phyloP scores from a whole-genome alignment of 2,113 vertebrate genomes.

The Megaceryle torquata region DNA sequence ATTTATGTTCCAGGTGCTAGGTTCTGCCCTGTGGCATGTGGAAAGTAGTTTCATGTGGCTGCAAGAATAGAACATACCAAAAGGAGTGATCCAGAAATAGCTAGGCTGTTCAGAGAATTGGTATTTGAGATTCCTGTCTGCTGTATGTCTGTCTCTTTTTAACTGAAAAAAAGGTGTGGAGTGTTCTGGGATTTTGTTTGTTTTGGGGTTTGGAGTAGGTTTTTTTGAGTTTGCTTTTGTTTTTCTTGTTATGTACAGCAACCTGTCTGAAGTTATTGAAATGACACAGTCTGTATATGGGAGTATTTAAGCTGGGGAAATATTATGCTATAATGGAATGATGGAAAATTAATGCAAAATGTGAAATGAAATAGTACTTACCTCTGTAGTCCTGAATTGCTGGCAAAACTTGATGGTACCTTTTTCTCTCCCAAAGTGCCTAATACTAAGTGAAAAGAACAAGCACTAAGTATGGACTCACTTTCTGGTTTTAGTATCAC shows the following conservation, averaged over 20 bases:
- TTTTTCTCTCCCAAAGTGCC: background rate
- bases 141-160: background rate
- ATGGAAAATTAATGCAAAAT: background rate
- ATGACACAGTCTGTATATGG: background rate
- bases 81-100: background rate
- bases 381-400: background rate
- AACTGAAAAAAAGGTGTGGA: background rate
- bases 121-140: background rate
- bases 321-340: background rate
- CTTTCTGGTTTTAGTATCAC: background rate
- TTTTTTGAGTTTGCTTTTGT: background rate
- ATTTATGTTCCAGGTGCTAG: constrained; percentile 11
- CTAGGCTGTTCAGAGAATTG: background rate
- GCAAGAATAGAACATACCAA: background rate
- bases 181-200: background rate
- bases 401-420: background rate
- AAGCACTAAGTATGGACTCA: background rate
- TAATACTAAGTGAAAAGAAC: background rate
- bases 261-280: background rate
- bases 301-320: background rate
- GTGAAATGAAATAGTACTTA: background rate
- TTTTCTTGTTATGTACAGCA: background rate
- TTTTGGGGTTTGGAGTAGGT: background rate
- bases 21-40: background rate
- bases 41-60: background rate